phyloP scores from a whole-genome alignment of 2,888 invertebrate genomes.

The Calameuta pallipes region DNA sequence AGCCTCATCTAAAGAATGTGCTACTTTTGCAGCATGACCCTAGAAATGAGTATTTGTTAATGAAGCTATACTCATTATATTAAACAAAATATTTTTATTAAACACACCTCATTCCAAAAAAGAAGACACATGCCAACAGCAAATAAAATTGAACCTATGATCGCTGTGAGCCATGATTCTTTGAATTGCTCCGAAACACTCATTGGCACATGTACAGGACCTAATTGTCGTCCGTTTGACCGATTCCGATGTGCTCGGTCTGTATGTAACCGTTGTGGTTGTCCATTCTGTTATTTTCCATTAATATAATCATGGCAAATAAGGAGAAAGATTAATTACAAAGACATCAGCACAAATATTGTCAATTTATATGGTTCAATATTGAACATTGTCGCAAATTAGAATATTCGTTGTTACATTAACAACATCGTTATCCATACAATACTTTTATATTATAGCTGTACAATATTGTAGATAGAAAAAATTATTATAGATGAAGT shows the following conservation, averaged over 20 bases:
- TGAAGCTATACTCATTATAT: background rate
- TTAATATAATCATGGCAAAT: constrained; percentile 9
- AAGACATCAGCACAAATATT: background rate
- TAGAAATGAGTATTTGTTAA: constrained; percentile 50
- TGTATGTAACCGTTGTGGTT: constrained; percentile 37
- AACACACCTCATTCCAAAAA: constrained; percentile 85
- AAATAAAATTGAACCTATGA: constrained; percentile 76
- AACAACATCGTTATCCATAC: background rate
- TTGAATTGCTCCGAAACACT: constrained; percentile 71
- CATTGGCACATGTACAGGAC: constrained; percentile 42
- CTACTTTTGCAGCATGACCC: constrained; percentile 84
- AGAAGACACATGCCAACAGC: constrained; percentile 77
- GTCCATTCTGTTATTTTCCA: constrained; percentile 39
- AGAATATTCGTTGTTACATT: background rate
- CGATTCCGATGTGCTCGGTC: constrained; percentile 38
- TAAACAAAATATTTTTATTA: background rate
- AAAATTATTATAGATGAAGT: background rate
- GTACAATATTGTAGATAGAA: constrained; percentile 1
- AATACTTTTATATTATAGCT: constrained; percentile 10
- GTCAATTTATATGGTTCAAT: background rate
- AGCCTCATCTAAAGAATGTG: constrained; percentile 83
- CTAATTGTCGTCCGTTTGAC: constrained; percentile 34
- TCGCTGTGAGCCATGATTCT: constrained; percentile 78
- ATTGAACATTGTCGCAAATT: background rate
- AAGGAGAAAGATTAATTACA: background rate